Evolutionary conservation across 2,888 invertebrate species (phyloP).

Genomic region (Hermodice carunculata): DNA sequence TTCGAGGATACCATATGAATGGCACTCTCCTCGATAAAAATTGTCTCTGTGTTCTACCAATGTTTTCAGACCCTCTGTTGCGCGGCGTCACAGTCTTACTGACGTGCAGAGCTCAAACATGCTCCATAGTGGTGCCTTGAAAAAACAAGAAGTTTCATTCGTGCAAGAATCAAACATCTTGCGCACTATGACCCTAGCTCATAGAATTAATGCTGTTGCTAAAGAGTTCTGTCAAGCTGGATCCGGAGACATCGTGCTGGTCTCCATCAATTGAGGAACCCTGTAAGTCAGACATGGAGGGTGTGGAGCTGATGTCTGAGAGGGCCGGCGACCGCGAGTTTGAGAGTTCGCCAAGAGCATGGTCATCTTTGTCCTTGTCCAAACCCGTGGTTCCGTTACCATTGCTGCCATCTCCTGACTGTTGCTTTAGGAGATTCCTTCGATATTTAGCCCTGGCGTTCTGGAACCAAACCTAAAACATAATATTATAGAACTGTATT

Average conservation of each 20-base stretch:
- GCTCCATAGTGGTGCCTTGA: too few species aligned
- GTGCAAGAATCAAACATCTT: too few species aligned
- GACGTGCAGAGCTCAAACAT: too few species aligned
- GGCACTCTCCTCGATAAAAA: too few species aligned
- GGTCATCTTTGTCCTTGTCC: slow-evolving; percentile 22
- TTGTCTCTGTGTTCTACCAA: too few species aligned
- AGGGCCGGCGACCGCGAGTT: slow-evolving; percentile 58
- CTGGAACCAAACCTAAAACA: slow-evolving; percentile 95
- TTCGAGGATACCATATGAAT: too few species aligned
- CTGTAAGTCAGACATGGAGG: slow-evolving; percentile 59
- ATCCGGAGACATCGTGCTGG: slow-evolving; percentile 43
- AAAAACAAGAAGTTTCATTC: too few species aligned
- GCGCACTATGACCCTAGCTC: too few species aligned
- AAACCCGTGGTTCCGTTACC: slow-evolving; percentile 19
- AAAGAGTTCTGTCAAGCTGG: slow-evolving; percentile 58
- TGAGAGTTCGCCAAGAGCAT: slow-evolving; percentile 43
- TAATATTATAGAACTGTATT: too few species aligned
- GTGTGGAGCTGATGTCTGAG: slow-evolving; percentile 61
- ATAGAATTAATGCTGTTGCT: slow-evolving; percentile 41
- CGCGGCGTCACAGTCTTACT: too few species aligned
- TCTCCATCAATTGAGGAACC: slow-evolving; percentile 53
- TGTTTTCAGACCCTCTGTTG: too few species aligned
- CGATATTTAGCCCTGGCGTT: slow-evolving; percentile 99
- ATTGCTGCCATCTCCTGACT: slow-evolving; percentile 28
- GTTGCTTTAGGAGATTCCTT: slow-evolving; percentile 78